Evolutionary conservation across 2,113 vertebrate species (phyloP).

Genomic region (Corythaixoides concolor): DNA sequence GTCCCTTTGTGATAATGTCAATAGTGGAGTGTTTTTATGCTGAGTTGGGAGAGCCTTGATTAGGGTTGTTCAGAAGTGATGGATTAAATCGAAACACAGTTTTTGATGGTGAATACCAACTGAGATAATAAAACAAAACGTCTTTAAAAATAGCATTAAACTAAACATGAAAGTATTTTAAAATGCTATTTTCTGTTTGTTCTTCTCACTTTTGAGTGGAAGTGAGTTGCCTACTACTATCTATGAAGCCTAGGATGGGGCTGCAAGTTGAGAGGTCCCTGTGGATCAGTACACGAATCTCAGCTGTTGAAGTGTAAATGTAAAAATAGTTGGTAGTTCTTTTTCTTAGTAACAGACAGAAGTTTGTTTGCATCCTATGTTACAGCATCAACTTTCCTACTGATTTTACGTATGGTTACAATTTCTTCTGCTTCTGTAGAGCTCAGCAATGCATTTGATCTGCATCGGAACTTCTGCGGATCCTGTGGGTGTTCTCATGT

Average conservation of each 20-base stretch:
- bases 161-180: neutral
- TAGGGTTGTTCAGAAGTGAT: neutral
- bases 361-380: neutral
- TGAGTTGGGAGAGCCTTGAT: neutral
- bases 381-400: neutral
- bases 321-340: neutral
- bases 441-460: neutral
- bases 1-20: neutral
- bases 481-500: neutral
- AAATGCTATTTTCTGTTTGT: neutral
- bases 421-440: neutral
- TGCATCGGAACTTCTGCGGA: neutral
- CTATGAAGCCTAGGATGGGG: neutral
- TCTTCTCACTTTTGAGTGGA: neutral
- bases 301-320: neutral
- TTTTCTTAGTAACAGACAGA: neutral
- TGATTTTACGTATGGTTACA: neutral
- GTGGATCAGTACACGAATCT: neutral
- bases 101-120: neutral
- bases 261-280: neutral
- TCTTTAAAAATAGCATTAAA: neutral
- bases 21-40: neutral
- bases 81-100: neutral
- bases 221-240: neutral
- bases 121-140: neutral